Evolutionary conservation across 2,888 invertebrate genomes (phyloP), one percentile per base, ranked within the genome.

Genomic region (Clusia tigrina): DNA sequence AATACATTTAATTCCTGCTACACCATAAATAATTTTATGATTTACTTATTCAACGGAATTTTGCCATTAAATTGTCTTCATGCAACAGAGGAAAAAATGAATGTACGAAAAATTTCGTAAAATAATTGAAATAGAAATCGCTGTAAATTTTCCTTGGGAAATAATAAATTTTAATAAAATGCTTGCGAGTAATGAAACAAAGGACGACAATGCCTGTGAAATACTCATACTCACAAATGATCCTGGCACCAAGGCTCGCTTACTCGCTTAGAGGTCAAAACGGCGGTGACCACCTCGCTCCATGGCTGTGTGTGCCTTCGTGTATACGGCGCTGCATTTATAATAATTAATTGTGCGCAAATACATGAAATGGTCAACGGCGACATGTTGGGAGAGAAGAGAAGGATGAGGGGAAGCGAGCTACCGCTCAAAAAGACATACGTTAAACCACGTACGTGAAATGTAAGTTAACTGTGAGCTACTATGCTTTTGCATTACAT

Each of bases 331-430:
- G 69, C 76, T 76, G 79, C 79, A 80, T 81, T 78, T 77, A 81
- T 80, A 78, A 79, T 79, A 80, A 81, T 81, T 81, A 81, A 81
- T 81, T 78, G 78, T 72, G 74, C 72, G 70, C 77, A 78, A 79
- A 79, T 79, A 74, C 76, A 78, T 76, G 75, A 74, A 76, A 71
- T 71, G 78, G 78, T 74, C 77, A 72, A 66, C 67, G 46, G 46
- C 46, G 25, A 22, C 22, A 24, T 23, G 26, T 10, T 37, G 23
- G 9, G 23, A 17, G 3, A 6, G 5, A 26, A 38, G 55, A 37
- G 15, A 3, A 22, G 24, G 15, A 23, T n/a, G n/a, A 18, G 46
- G 25, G 23, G 26, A 2, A 60, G 26, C 38, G 17, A n/a, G 23
- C 15, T 1, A 24, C 22, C 12, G 24, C 52, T 48, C 48, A 54